Evolutionary conservation across 1,140 invertebrate genomes (phyloP).

Genomic region (Anthonomus grandis): DNA sequence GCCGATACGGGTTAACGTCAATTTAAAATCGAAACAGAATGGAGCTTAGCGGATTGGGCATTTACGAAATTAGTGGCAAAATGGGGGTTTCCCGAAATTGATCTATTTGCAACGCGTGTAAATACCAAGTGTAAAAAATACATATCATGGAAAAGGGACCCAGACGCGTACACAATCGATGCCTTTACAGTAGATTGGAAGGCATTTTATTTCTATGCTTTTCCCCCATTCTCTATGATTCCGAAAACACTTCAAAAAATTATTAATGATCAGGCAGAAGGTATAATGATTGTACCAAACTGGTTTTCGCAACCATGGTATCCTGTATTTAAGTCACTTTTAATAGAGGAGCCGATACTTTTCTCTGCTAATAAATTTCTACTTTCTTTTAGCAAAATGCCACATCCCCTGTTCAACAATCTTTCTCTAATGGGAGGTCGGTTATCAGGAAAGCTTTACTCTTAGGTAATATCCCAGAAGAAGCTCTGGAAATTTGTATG

Average conservation of each 20-base stretch:
- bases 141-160: no score
- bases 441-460: background rate
- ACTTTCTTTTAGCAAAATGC: conserved; percentile 21
- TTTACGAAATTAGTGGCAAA: no score
- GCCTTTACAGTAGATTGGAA: conserved; percentile 37
- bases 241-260: conserved; percentile 34
- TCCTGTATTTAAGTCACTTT: conserved; percentile 18
- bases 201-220: conserved; percentile 35
- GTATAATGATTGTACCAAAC: conserved; percentile 40
- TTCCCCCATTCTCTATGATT: conserved; percentile 36
- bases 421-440: background rate
- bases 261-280: conserved; percentile 31
- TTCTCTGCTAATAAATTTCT: conserved; percentile 8
- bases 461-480: no score
- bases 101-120: conserved; percentile 27
- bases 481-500: no score
- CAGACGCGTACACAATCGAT: conserved; percentile 28
- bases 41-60: no score
- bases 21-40: no score
- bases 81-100: conserved; percentile 33
- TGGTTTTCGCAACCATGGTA: conserved; percentile 38
- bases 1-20: no score
- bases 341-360: background rate
- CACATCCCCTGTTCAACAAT: conserved; percentile 10
- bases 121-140: no score